These are phyloP conservation scores for Dendrolimus pini DNA, from an alignment of 2,888 invertebrate species.

Conservation along the genomic window DNA sequence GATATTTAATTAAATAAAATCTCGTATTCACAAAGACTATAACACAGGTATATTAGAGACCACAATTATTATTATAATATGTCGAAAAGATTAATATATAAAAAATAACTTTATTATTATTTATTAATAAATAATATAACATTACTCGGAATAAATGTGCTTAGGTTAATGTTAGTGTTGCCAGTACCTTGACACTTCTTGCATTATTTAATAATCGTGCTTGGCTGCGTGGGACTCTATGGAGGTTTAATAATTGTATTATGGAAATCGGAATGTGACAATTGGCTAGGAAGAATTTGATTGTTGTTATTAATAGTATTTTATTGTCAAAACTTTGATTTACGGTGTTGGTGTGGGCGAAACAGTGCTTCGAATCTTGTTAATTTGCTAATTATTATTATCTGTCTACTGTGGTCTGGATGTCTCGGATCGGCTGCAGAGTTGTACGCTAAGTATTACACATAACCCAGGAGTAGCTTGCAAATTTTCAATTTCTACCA, in stretches of 20 bases:
- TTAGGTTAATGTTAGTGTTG: constrained; percentile 51
- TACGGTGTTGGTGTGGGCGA: constrained; percentile 10
- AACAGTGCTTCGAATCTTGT: neutral
- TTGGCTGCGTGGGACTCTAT: constrained; percentile 7
- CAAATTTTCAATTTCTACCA: no score
- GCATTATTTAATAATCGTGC: constrained; percentile 26
- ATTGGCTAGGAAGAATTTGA: neutral
- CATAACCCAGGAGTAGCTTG: no score
- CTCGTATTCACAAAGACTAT: constrained; percentile 17
- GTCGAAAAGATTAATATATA: constrained; percentile 32
- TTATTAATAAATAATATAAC: neutral
- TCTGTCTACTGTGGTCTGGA: no score
- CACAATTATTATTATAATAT: constrained; percentile 37
- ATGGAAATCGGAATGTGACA: constrained; percentile 12
- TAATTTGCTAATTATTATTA: no score
- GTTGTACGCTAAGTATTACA: no score
- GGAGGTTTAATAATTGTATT: constrained; percentile 9
- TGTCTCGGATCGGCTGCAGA: no score
- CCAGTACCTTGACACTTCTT: constrained; percentile 22
- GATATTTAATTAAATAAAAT: constrained; percentile 25
- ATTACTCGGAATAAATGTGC: neutral
- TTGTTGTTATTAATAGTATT: neutral
- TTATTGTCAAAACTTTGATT: neutral
- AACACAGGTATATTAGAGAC: constrained; percentile 57
- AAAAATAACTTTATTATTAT: constrained; percentile 29